Evolutionary conservation across 2,113 vertebrate species (phyloP).

Genomic region (Sinocyclocheilus anshuiensis): DNA sequence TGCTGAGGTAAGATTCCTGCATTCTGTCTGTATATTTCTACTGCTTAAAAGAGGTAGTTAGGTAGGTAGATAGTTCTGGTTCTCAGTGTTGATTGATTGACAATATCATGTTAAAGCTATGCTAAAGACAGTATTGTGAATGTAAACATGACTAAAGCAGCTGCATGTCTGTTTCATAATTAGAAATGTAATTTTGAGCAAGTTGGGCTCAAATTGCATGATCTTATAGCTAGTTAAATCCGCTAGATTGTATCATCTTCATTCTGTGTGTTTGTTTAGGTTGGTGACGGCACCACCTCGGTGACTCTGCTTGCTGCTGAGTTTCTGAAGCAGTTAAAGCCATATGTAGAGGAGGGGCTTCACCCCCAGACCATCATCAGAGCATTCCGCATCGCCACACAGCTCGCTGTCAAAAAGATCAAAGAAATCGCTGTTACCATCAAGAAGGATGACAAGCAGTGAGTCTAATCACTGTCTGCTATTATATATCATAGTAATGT

Average conservation of each 20-base stretch:
- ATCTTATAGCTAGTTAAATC: too few relatives aligned
- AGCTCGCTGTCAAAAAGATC: conserved; percentile 88
- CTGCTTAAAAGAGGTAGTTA: neutral
- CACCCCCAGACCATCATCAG: conserved; percentile 98
- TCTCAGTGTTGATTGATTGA: neutral
- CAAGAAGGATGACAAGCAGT: conserved; percentile 92
- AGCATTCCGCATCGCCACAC: conserved; percentile 89
- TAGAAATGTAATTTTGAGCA: too few relatives aligned
- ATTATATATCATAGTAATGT: neutral
- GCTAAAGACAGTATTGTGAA: too few relatives aligned
- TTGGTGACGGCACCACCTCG: conserved; percentile 94
- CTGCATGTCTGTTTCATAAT: too few relatives aligned
- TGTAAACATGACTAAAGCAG: too few relatives aligned
- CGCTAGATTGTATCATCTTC: too few relatives aligned
- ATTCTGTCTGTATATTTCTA: neutral
- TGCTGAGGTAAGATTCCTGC: conserved; percentile 83
- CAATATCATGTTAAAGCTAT: neutral
- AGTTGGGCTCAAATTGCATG: too few relatives aligned
- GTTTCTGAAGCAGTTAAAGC: conserved; percentile 94
- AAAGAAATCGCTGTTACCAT: conserved; percentile 87
- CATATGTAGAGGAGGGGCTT: conserved; percentile 93
- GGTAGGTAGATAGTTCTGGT: neutral
- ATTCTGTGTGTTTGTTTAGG: conserved; percentile 69
- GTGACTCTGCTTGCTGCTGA: conserved; percentile 94
- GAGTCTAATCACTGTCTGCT: conserved; percentile 63